Percentiles rank a stretch among this genome's conserved stretches.
These are phyloP conservation scores for Turritopsis rubra DNA, from an alignment of 30 jellyfish, hydroid and myxozoan genomes.

Conservation along the genomic window DNA sequence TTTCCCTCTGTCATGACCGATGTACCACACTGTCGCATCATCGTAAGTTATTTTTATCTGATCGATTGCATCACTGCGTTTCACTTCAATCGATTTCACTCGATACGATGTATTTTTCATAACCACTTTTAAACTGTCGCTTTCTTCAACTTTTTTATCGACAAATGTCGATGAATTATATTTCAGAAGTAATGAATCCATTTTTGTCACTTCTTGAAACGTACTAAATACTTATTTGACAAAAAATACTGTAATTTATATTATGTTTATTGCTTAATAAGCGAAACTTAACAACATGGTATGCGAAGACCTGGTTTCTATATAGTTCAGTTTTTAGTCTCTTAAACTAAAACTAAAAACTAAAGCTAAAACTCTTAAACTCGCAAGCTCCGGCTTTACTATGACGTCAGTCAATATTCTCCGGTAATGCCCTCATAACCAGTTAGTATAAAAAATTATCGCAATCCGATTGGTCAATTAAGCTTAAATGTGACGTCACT, in stretches of 20 bases:
- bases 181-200: background rate
- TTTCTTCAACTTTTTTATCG: background rate
- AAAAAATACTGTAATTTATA: background rate
- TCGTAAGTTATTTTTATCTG: background rate
- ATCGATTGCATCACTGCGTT: background rate
- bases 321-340: no score
- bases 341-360: no score
- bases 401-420: no score
- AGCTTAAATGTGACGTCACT: no score
- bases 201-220: background rate
- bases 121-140: background rate
- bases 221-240: background rate
- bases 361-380: no score
- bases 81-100: background rate
- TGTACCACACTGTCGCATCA: background rate
- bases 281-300: background rate
- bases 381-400: no score
- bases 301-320: background rate
- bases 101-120: background rate
- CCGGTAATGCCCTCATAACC: no score
- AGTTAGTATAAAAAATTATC: no score
- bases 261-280: background rate
- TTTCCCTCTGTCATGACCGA: background rate
- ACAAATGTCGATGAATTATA: background rate
- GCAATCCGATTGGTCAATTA: no score